These are phyloP conservation scores for Tamandua tetradactyla DNA, from an alignment of 2,797 vertebrate species.

Conservation along the genomic window DNA sequence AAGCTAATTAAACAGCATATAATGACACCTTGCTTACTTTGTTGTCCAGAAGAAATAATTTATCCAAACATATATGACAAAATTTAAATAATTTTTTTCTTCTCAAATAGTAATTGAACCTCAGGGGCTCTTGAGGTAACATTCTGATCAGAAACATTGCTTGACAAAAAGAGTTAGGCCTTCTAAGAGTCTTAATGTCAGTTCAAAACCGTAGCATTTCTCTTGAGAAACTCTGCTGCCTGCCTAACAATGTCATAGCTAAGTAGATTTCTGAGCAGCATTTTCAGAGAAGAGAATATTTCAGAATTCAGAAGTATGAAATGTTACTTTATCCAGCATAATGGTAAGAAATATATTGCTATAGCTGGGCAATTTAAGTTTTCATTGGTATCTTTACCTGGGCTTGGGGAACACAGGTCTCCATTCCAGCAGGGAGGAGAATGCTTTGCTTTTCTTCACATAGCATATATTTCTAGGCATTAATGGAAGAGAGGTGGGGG, in stretches of 20 bases:
- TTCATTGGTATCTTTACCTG: background rate
- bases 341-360: slow-evolving; percentile 46
- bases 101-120: slow-evolving; percentile 40
- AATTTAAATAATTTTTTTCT: slow-evolving; percentile 31
- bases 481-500: background rate
- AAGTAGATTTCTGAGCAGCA: slow-evolving; percentile 37
- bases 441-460: background rate
- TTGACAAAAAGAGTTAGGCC: background rate
- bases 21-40: background rate
- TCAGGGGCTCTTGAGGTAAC: background rate
- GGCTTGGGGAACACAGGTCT: background rate
- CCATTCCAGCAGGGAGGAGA: background rate
- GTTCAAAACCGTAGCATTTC: slow-evolving; percentile 41
- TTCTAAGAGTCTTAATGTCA: slow-evolving; percentile 24
- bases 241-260: slow-evolving; percentile 14
- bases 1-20: slow-evolving; percentile 23
- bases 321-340: slow-evolving; percentile 15
- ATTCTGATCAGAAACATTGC: background rate
- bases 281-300: background rate
- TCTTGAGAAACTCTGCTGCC: slow-evolving; percentile 8
- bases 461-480: background rate
- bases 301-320: slow-evolving; percentile 38
- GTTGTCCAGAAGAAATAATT: background rate
- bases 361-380: slow-evolving; percentile 13
- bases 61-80: slow-evolving; percentile 30